A percentile compares a stretch with the other conserved stretches of the same genome.
Evolutionary conservation across 2,797 vertebrate genomes (phyloP).

Genomic region (Artibeus jamaicensis): DNA sequence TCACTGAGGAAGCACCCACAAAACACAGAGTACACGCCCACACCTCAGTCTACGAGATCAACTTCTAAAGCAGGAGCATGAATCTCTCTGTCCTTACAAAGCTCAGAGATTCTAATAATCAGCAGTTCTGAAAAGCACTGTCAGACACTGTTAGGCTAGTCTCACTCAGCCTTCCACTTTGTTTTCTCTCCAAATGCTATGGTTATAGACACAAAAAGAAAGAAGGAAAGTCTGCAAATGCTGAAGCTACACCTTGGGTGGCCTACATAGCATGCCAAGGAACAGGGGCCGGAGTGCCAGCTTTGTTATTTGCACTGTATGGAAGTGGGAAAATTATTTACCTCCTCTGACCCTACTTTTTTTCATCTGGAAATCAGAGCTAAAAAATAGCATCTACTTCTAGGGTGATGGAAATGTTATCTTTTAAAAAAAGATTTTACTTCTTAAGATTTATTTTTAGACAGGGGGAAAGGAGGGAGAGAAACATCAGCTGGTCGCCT

Average conservation of each 20-base stretch:
- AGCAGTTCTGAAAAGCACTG: neutral
- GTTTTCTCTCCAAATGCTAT: neutral
- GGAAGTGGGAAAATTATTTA: neutral
- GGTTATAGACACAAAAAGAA: neutral
- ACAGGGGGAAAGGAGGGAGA: neutral
- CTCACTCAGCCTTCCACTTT: neutral
- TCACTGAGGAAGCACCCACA: neutral
- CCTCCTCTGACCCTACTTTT: neutral
- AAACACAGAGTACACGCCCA: neutral
- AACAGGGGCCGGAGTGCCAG: neutral
- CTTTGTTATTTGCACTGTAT: neutral
- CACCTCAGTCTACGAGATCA: neutral
- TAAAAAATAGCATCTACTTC: neutral
- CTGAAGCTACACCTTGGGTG: neutral
- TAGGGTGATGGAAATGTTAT: neutral
- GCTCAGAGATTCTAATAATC: neutral
- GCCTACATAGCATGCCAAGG: rapidly evolving
- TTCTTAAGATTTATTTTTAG: neutral
- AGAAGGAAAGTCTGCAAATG: neutral
- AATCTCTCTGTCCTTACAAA: neutral
- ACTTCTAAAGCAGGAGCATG: neutral
- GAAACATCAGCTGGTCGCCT: neutral
- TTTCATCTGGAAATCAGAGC: neutral
- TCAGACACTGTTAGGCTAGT: neutral
- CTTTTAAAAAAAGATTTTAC: neutral